Base-by-base conservation (phyloP, 2,113 vertebrate species). In the Esox niger region DNA sequence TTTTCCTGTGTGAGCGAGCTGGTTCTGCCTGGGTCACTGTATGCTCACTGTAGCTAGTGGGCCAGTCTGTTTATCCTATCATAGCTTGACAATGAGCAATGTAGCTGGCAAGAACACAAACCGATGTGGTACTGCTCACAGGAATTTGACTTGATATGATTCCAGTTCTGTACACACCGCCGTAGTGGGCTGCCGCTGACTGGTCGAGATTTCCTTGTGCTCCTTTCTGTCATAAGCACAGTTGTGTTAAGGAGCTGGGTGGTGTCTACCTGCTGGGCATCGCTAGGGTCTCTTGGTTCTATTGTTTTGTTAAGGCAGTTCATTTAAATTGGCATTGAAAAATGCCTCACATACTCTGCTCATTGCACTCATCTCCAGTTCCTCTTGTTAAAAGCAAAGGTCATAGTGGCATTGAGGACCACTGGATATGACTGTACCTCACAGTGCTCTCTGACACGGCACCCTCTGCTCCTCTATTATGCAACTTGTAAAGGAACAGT, bases 201-300 rank as follows among this genome's bases (percentile, higher is more conserved):
- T 43, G 5, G n/a, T 52, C 21, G 7, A 21, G 68, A 76, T 69
- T 72, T 60, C 68, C 73, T 29, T 77, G 69, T 59, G 79, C 77
- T 76, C 68, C 56, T 73, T 66, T 58, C 75, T 73, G 69, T 23
- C 57, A 75, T 78, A 78, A 64, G 61, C 8, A 52, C 15, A 72
- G 59, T 30, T 68, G 72, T 79, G 76, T 78, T 81, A 82, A 84
- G 82, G 69, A 79, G 77, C 71, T 77, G 82, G 71, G 65, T 84
- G 74, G 69, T 84, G 79, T 83, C 81, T 88, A 82, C 76, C 67
- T 75, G 79, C 73, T 79, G 79, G 85, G 78, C 77, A 75, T 73
- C 70, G 83, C 82, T 73, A 86, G 67, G 77, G 17, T 43, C 71
- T 64, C 74, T 79, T 83, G 79, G 80, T 86, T 80, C 79, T 82